Evolutionary conservation across 2,888 invertebrate genomes (phyloP), one percentile per base, ranked within the genome.

Genomic region (Plutella xylostella): DNA sequence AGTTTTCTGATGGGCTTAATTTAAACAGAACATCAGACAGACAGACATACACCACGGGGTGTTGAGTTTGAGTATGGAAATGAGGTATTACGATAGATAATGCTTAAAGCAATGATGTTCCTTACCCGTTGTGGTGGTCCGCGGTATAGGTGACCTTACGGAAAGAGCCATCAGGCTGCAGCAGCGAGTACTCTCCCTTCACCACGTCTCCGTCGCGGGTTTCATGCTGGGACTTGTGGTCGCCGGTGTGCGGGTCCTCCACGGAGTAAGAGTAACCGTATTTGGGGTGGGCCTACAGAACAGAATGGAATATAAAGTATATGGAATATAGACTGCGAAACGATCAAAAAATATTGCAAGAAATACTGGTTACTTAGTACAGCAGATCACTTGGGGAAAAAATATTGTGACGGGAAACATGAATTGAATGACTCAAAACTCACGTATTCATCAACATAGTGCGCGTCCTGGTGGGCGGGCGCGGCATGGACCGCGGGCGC

Each of bases 201-300:
- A 87, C 86, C 21, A 84, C 82, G 50, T 87, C 87, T 7, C 87
- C 87, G 40, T 87, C 86, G 28, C 85, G 77, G 21, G 66, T 68
- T 57, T 87, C 87, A 53, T 86, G 85, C 65, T 86, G 86, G 50
- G 78, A 77, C 63, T 87, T 86, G 67, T 85, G 83, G 71, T 87
- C 87, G 0, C 87, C 87, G 49, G 87, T 87, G 66, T 87, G 86
- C 12, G 85, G 85, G 60, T 87, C 87, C 53, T 85, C 79, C 39
- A 87, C 87, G 53, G 86, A 86, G 68, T 87, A 87, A 1, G 84
- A 85, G 68, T 85, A 86, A 19, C 76, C 77, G 52, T 84, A 84
- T 68, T 82, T 82, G 18, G 83, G 83, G 53, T 84, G 77, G 55
- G 84, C 78, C 84, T 83, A 63, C 4, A 49, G 50, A 11, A 15